Base-by-base conservation (phyloP, 2,113 vertebrate species). In the Psilopsiagon aurifrons region DNA sequence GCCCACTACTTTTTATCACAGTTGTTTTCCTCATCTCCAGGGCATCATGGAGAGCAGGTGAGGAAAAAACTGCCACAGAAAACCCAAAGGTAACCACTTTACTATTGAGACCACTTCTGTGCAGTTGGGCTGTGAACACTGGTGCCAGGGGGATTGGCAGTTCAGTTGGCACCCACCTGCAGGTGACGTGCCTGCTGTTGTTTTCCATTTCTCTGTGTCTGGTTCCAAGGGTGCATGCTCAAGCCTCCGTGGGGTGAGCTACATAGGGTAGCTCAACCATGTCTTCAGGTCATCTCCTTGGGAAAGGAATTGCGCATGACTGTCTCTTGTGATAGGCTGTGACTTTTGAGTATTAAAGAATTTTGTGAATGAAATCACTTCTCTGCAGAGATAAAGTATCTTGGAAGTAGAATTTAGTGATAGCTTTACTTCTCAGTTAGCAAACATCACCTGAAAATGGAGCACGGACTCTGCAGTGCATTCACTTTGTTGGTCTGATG, bases 381-480 rank as follows among this genome's bases (percentile, higher is more conserved):
- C 17, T 62, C 35, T 73, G 73, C 23, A 22, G 17, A 18, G 43
- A 52, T 66, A 74, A 81, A 51, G n/a, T 24, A 17, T n/a, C 54
- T 13, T 27, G 29, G 67, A 77, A 91, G 46, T 31, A 68, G 29
- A 63, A 44, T 57, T 86, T 74, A 74, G 73, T 47, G 41, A 51
- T 49, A 14, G 31, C 41, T 88, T 92, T 23, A n/a, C 37, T 90
- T 57, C 75, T 51, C n/a, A 52, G 29, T 43, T 57, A 37, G 17
- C n/a, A 49, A 22, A 52, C 60, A 37, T 77, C 69, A 64, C 28
- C 49, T 64, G 49, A 63, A 62, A 79, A n/a, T 10, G 41, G 33
- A n/a, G 11, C n/a, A 3, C 7, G 23, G 22, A 17, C 3, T 19
- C 17, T 44, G 1, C 27, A 16, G 35, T 37, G 43, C 4, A 3